A percentile compares a stretch with the other conserved stretches of the same genome.
These are phyloP conservation scores for Spodoptera litura DNA, from an alignment of 1,140 invertebrate species.

Conservation along the genomic window DNA sequence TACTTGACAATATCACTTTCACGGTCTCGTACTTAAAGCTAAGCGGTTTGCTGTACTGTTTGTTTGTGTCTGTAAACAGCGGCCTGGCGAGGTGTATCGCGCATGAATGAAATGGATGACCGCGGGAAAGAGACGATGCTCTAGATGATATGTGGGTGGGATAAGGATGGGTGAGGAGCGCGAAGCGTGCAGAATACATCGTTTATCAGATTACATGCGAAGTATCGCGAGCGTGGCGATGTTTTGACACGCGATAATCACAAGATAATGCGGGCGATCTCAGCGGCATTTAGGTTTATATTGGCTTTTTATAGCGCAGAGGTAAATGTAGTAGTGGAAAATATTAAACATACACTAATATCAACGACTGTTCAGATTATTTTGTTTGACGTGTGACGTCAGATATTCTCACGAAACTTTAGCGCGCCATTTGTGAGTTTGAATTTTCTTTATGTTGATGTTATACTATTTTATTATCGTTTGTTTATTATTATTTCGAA, in stretches of 20 bases:
- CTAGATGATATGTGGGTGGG: conserved; percentile 51
- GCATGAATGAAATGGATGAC: conserved; percentile 86
- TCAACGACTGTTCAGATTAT: conserved; percentile 36
- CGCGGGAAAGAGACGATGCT: conserved; percentile 67
- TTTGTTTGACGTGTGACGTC: conserved; percentile 66
- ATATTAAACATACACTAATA: conserved; percentile 60
- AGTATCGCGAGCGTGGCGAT: conserved; percentile 86
- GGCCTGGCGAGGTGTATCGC: conserved; percentile 83
- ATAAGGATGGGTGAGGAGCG: conserved; percentile 70
- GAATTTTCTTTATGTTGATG: not conserved
- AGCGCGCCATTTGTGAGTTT: conserved; percentile 17
- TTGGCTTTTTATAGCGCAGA: conserved; percentile 81
- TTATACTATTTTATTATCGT: not conserved
- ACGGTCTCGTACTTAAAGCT: conserved; percentile 85
- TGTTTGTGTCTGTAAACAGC: conserved; percentile 87
- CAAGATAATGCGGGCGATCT: conserved; percentile 85
- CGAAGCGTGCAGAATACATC: conserved; percentile 84
- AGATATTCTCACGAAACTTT: conserved; percentile 45
- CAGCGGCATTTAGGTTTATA: conserved; percentile 83
- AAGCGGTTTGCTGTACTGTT: conserved; percentile 86
- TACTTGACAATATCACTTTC: conserved; percentile 85
- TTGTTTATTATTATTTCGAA: not conserved
- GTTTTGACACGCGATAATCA: conserved; percentile 87
- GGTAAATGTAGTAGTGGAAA: conserved; percentile 67
- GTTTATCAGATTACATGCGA: conserved; percentile 86